phyloP scores from a whole-genome alignment of 2,888 invertebrate species.

The Nudaria mundana region DNA sequence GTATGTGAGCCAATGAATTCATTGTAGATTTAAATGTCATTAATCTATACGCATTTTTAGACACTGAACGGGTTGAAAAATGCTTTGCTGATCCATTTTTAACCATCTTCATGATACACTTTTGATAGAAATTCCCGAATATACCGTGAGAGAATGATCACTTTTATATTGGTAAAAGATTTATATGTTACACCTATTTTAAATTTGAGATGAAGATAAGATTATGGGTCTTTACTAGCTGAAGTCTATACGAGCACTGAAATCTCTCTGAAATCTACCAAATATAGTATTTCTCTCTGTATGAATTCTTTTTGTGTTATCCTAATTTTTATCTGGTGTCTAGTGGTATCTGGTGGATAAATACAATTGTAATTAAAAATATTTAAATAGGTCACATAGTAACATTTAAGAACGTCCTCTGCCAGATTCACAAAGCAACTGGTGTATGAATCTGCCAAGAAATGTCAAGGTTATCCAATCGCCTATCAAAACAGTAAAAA shows the following conservation, averaged over 20 bases:
- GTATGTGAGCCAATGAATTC: background rate
- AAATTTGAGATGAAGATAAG: background rate
- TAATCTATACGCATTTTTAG: background rate
- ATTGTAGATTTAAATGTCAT: background rate
- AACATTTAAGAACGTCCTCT: no score
- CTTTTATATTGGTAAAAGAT: background rate
- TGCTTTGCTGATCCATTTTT: background rate
- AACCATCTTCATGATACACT: background rate
- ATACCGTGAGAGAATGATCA: background rate
- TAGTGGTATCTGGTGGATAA: no score
- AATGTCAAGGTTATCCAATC: no score
- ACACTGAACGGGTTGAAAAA: background rate
- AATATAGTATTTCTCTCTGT: no score
- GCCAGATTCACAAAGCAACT: no score
- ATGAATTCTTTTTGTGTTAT: no score
- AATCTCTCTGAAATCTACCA: no score
- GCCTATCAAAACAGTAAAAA: no score
- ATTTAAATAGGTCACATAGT: no score
- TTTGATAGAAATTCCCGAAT: background rate
- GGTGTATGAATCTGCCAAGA: no score
- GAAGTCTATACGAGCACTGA: constrained; percentile 24
- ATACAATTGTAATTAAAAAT: no score
- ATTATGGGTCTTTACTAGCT: background rate
- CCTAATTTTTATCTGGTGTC: no score
- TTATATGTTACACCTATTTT: background rate